These are phyloP conservation scores for Drosophila anomelani DNA, from an alignment of 2,888 invertebrate species.

Conservation along the genomic window DNA sequence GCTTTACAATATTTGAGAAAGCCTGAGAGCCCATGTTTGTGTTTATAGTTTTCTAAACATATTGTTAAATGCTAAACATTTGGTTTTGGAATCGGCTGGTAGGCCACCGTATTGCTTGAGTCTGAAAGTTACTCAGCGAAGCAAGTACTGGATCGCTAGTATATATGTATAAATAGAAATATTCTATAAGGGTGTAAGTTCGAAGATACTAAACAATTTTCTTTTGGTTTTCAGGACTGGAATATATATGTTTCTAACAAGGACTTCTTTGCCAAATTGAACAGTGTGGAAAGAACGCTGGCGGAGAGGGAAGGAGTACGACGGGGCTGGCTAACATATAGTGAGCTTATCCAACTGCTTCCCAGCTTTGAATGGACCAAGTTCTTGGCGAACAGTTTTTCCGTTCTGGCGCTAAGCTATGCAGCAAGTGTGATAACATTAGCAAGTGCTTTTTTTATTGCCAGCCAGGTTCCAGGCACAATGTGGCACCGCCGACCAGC, in stretches of 20 bases:
- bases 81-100: no score
- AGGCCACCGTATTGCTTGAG: no score
- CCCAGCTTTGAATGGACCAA: constrained; percentile 83
- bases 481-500: constrained; percentile 76
- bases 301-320: constrained; percentile 90
- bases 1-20: no score
- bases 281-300: constrained; percentile 89
- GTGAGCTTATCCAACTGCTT: constrained; percentile 88
- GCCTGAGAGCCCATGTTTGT: no score
- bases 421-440: constrained; percentile 84
- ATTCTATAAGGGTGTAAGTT: no score
- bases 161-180: no score
- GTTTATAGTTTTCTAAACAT: not conserved
- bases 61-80: no score
- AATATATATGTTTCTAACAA: constrained; percentile 91
- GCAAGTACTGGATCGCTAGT: no score
- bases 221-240: constrained; percentile 88
- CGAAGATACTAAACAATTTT: not conserved
- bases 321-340: constrained; percentile 93
- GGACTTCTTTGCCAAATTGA: constrained; percentile 90
- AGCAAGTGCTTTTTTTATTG: constrained; percentile 85
- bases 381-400: constrained; percentile 81
- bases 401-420: constrained; percentile 83
- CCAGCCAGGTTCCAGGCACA: constrained; percentile 86
- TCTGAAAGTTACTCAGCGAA: no score